Base-by-base conservation (phyloP, 1,140 invertebrate genomes). In the Planococcus citri region DNA sequence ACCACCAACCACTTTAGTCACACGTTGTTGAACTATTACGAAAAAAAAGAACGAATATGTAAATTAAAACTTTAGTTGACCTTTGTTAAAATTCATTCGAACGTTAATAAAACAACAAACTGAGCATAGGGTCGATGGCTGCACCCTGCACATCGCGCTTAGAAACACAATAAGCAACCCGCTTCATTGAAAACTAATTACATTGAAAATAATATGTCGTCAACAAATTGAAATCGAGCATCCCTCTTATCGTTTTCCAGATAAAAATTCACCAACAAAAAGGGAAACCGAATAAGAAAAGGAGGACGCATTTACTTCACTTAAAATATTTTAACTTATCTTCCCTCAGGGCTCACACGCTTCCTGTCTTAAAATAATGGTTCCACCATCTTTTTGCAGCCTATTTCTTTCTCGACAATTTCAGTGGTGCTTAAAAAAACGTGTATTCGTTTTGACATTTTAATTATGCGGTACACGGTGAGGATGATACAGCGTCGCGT, bases 281-380 rank as follows among this genome's bases (percentile, higher is more conserved):
- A 51, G 17, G 41, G 41, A 51, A 51, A 51, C 41, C 41, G n/a
- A 51, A 51, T 51, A 17, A 51, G 41, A 51, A 51, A 51, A 51
- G 41, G 41, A 51, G 41, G 41, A 51, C 41, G 41, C 41, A 51
- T 51, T 51, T 51, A 51, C 41, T 51, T 51, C 41, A 51, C 41
- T 51, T 51, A 51, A 51, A 51, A 51, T 51, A 51, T 51, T 51
- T 51, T n/a, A 51, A 51, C 41, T 51, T 51, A 51, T 51, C 41
- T 51, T 51, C 41, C 41, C 41, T 51, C 41, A 17, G 41, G 41
- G 41, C 41, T 51, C 41, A 51, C 41, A 51, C 41, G 41, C 17
- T 51, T 51, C 41, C 41, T 51, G 41, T 51, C 41, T 51, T 51
- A 51, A 51, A 51, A 51, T 51, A 51, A 51, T 51, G 41, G 41